Percentiles rank a stretch among this genome's conserved stretches.
Conservation (phyloP, 2,797 vertebrate genomes). For the Danio choprae region DNA sequence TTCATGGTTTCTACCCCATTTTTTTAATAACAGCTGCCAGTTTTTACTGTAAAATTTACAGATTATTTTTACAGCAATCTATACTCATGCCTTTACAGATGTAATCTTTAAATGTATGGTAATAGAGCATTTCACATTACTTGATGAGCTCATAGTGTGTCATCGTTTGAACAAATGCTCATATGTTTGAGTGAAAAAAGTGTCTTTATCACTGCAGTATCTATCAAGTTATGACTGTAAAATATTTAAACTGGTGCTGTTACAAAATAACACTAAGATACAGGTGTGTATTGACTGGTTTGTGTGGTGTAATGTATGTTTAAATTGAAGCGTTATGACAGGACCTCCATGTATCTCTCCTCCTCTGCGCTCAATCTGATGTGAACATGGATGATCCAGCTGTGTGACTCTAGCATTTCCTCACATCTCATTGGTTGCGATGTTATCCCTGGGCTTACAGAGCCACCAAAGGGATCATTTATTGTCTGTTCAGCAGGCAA, state of each 20-base stretch:
- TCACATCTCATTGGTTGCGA: slow-evolving; percentile 68
- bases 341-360: slow-evolving; percentile 64
- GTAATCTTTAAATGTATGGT: not conserved
- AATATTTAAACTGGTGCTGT: slow-evolving; percentile 26
- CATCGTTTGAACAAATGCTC: slow-evolving; percentile 38
- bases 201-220: slow-evolving; percentile 13
- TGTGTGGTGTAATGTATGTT: slow-evolving; percentile 33
- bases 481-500: slow-evolving; percentile 81
- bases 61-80: not conserved
- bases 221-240: slow-evolving; percentile 22
- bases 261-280: slow-evolving; percentile 39
- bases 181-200: slow-evolving; percentile 53
- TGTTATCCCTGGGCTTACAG: slow-evolving; percentile 77
- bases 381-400: slow-evolving; percentile 67
- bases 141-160: slow-evolving; percentile 31
- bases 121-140: not conserved
- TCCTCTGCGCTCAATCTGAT: slow-evolving; percentile 62
- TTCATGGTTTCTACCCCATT: too few species aligned
- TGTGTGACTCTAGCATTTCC: slow-evolving; percentile 68
- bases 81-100: not conserved
- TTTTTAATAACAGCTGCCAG: too few species aligned
- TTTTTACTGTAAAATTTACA: too few species aligned
- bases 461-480: slow-evolving; percentile 75
- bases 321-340: slow-evolving; percentile 62
- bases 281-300: slow-evolving; percentile 58